Conservation (phyloP, 2,113 vertebrate species). For the Gorsachius goisagi region DNA sequence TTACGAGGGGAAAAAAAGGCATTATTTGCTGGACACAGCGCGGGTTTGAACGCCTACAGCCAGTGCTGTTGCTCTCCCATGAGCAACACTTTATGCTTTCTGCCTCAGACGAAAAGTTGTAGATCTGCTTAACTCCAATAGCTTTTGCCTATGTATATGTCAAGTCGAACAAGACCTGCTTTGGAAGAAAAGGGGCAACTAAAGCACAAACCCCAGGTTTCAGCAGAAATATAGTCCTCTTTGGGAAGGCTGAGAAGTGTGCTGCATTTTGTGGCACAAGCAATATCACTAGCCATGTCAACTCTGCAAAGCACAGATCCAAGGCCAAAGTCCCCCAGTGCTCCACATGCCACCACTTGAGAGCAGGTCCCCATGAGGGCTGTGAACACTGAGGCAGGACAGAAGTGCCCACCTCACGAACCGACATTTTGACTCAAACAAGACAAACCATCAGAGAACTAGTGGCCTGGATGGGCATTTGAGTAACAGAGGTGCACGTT, state of each 20-base stretch:
- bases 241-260: not conserved
- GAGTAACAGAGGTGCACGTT: not conserved
- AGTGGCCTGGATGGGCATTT: not conserved
- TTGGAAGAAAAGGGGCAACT: not conserved
- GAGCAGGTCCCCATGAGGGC: not conserved
- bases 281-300: not conserved
- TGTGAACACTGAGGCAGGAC: not conserved
- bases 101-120: not conserved
- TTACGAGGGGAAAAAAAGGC: not conserved
- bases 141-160: not conserved
- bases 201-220: not conserved
- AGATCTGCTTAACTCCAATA: not conserved
- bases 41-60: not conserved
- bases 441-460: not conserved
- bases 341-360: accelerated
- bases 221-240: not conserved
- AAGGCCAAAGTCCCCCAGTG: not conserved
- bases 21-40: not conserved
- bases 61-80: not conserved
- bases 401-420: not conserved
- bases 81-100: not conserved
- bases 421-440: not conserved
- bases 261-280: not conserved
- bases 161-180: not conserved
- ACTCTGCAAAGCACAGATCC: not conserved